phyloP scores from a whole-genome alignment of 2,113 vertebrate species.

The Pungitius pungitius region DNA sequence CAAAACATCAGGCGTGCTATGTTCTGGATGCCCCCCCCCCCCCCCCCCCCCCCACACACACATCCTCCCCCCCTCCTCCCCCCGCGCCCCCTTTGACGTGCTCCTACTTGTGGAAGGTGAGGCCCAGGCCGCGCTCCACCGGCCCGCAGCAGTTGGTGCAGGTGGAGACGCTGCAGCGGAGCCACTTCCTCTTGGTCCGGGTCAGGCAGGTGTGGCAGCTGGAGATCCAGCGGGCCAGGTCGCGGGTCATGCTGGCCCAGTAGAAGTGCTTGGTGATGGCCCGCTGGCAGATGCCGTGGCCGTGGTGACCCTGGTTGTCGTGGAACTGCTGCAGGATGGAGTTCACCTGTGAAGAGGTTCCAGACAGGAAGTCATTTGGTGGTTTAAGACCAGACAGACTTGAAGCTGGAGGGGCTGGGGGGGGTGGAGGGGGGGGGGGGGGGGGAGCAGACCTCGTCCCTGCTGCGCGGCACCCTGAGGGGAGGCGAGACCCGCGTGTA shows the following conservation, averaged over 20 bases:
- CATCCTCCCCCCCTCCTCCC: too few species aligned
- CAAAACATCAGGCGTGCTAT: too few species aligned
- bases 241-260: slow-evolving; percentile 68
- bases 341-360: slow-evolving; percentile 49
- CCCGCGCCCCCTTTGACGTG: background rate
- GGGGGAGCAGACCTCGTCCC: slow-evolving; percentile 55
- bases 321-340: slow-evolving; percentile 69
- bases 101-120: slow-evolving; percentile 72
- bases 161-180: slow-evolving; percentile 67
- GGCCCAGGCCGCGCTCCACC: slow-evolving; percentile 66
- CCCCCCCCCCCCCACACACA: too few species aligned
- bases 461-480: slow-evolving; percentile 66
- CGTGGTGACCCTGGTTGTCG: slow-evolving; percentile 70
- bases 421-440: too few species aligned
- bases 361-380: background rate
- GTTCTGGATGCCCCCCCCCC: too few species aligned
- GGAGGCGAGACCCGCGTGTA: slow-evolving; percentile 58
- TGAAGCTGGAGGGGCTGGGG: too few species aligned
- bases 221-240: slow-evolving; percentile 71
- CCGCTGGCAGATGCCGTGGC: slow-evolving; percentile 61
- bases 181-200: slow-evolving; percentile 62
- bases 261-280: slow-evolving; percentile 63
- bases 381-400: too few species aligned
- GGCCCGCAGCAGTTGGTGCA: slow-evolving; percentile 74
- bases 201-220: slow-evolving; percentile 65